Percentiles rank a stretch among this genome's conserved stretches.
Conservation (phyloP, 2,797 vertebrate genomes). For the Astyanax mexicanus region DNA sequence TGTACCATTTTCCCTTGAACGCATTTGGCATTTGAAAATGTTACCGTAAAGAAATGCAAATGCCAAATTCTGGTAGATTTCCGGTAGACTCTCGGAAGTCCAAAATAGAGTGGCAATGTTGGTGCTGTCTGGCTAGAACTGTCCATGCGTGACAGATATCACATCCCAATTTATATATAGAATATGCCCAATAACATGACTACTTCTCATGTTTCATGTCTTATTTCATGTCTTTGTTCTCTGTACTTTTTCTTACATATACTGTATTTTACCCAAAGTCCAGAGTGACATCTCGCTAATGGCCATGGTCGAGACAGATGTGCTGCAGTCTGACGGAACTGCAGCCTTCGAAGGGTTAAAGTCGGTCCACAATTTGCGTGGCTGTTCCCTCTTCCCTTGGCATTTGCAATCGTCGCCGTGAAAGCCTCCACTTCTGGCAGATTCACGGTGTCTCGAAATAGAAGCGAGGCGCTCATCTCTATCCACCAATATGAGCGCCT, state of each 20-base stretch:
- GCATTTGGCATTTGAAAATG: too few relatives aligned
- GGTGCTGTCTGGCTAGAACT: too few relatives aligned
- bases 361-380: neutral
- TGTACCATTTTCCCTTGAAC: too few relatives aligned
- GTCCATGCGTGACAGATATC: too few relatives aligned
- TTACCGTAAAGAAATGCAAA: too few relatives aligned
- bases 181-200: neutral
- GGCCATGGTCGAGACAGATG: neutral
- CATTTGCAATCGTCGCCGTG: neutral
- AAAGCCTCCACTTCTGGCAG: conserved; percentile 21
- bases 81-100: too few relatives aligned
- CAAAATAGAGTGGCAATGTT: too few relatives aligned
- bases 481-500: neutral
- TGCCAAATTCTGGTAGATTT: too few relatives aligned
- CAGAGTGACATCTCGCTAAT: neutral
- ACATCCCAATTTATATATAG: too few relatives aligned
- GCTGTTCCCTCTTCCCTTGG: neutral
- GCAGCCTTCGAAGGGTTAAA: neutral
- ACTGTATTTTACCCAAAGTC: neutral
- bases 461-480: conserved; percentile 23
- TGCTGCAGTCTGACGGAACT: neutral
- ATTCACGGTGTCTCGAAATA: conserved; percentile 30
- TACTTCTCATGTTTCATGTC: too few relatives aligned
- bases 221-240: too few relatives aligned
- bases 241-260: too few relatives aligned